These are phyloP conservation scores for Pituophis catenifer DNA, from an alignment of 2,113 vertebrate genomes.

Conservation along the genomic window DNA sequence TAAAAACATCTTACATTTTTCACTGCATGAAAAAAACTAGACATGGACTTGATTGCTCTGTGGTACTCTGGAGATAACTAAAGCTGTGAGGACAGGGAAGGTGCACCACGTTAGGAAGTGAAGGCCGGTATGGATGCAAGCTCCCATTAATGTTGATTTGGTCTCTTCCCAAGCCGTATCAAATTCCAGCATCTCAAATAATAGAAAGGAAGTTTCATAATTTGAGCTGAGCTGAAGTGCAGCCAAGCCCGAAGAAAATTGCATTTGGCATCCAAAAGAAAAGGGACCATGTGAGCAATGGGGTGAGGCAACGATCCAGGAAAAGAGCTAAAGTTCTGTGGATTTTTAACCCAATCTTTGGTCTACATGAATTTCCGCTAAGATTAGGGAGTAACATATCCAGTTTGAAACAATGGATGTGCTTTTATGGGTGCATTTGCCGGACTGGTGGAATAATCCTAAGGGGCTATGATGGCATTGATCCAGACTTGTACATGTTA, in stretches of 20 bases:
- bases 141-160: neutral
- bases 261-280: neutral
- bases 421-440: neutral
- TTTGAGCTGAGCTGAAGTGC: neutral
- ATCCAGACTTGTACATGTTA: neutral
- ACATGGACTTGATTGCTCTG: neutral
- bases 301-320: neutral
- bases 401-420: neutral
- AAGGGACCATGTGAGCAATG: neutral
- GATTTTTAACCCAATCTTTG: neutral
- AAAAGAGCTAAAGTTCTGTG: neutral
- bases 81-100: neutral
- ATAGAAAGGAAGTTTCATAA: neutral
- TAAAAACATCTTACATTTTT: neutral
- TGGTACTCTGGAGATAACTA: neutral
- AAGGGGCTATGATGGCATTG: neutral
- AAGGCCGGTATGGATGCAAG: neutral
- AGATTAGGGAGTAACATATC: neutral
- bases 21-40: neutral
- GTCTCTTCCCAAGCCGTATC: neutral
- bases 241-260: neutral
- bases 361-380: neutral
- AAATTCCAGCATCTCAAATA: neutral
- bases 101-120: neutral
- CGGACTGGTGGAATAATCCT: neutral